Evolutionary conservation across 2,113 vertebrate genomes (phyloP), one percentile per base, ranked within the genome.

Genomic region (Amblyopsis rosae): DNA sequence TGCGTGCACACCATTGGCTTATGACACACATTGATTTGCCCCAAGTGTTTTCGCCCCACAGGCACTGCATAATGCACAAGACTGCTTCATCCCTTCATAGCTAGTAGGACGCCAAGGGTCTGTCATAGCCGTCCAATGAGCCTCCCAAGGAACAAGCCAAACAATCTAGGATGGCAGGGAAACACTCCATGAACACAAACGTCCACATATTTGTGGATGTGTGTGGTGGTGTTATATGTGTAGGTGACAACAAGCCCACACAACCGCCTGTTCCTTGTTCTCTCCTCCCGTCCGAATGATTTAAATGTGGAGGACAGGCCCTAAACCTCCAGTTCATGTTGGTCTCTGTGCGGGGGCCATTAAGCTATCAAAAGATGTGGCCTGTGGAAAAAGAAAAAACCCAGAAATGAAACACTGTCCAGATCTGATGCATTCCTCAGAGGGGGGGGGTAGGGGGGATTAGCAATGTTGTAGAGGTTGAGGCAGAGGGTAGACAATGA

Each of bases 341-440:
- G 54, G 76, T 57, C 76, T 80, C 66, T 76, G 81, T 63, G 74
- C 33, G 5, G 74, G 75, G 76, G 86, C 86, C 87, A 91, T 92
- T 92, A 92, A 92, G 89, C 88, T 90, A 92, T 92, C 90, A 93
- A 75, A 75, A 82, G 76, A 91, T 85, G 79, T 87, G 86, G 90
- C 80, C 90, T 90, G 87, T 83, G 79, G 75, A 80, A 41, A 8
- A 41, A 41, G 26, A 26, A 26, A 26, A 26, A 26, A 2, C 0
- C 1, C 26, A 41, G 77, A 83, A 89, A 90, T 85, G 79, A 87
- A 93, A 93, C 91, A 92, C 86, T 92, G 87, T 93, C 91, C 92
- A 93, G 92, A 92, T 81, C 83, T 70, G 61, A 75, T 77, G 81
- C 90, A 92, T 91, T 92, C 89, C 88, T 89, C 80, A 59, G 80